Percentiles rank a stretch among this genome's conserved stretches.
Conservation (phyloP, 1,140 invertebrate species). For the Helicoverpa zea region DNA sequence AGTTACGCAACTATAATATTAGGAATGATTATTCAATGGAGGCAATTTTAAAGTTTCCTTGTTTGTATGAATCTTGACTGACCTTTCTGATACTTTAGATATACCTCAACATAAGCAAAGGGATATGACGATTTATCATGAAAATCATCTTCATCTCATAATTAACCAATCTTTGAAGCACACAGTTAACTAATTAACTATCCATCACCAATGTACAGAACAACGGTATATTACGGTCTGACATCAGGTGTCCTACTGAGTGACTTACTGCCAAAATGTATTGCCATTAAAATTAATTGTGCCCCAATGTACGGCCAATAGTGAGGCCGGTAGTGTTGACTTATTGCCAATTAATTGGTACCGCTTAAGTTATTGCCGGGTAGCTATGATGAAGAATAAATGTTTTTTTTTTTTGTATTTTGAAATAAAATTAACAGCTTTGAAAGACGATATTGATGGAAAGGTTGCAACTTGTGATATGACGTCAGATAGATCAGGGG, state of each 20-base stretch:
- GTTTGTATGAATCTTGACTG: too few relatives aligned
- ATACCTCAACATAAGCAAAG: too few relatives aligned
- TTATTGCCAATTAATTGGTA: constrained; percentile 44
- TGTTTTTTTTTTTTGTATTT: background rate
- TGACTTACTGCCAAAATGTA: constrained; percentile 52
- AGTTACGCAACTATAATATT: too few relatives aligned
- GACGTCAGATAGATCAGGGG: too few relatives aligned
- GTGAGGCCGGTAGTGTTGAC: constrained; percentile 3
- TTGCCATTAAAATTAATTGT: constrained; percentile 56
- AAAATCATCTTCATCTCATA: too few relatives aligned
- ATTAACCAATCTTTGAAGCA: too few relatives aligned
- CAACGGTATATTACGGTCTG: constrained; percentile 19
- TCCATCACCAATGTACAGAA: constrained; percentile 17
- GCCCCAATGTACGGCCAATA: constrained; percentile 35
- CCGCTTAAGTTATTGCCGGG: background rate
- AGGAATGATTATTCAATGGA: too few relatives aligned
- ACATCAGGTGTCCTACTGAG: constrained; percentile 53
- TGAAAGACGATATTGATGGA: too few relatives aligned
- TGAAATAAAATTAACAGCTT: background rate
- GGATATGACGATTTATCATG: too few relatives aligned
- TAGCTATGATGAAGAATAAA: background rate
- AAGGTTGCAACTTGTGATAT: too few relatives aligned
- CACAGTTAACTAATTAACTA: constrained; percentile 30
- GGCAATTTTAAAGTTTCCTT: too few relatives aligned
- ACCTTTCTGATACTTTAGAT: too few relatives aligned